These are phyloP conservation scores for Cordylochernes scorpioides DNA, from an alignment of 2,888 invertebrate genomes.

Conservation along the genomic window DNA sequence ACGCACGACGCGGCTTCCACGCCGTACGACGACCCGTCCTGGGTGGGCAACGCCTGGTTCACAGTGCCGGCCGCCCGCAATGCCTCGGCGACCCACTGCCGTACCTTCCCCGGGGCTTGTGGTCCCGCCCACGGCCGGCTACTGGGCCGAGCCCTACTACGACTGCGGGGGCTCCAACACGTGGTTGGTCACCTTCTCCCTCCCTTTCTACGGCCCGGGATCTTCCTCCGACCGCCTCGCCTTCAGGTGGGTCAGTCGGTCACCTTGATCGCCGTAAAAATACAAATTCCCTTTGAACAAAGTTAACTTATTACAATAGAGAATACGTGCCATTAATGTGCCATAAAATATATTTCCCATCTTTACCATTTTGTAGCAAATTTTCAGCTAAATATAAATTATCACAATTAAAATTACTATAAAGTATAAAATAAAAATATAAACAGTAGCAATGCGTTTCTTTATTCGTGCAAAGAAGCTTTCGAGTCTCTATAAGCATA, in stretches of 20 bases:
- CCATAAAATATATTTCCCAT: no score
- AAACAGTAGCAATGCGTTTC: no score
- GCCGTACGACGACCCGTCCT: slow-evolving; percentile 1
- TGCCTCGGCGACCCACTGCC: not conserved
- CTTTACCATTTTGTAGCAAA: no score
- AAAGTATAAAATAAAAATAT: no score
- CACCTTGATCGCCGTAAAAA: no score
- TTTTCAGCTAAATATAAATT: no score
- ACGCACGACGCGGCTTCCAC: slow-evolving; percentile 1
- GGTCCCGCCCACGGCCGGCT: slow-evolving; percentile 4
- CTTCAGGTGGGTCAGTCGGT: slow-evolving; percentile 28
- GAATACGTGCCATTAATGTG: no score
- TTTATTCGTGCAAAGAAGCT: no score
- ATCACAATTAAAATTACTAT: no score
- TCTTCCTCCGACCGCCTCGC: slow-evolving; percentile 13
- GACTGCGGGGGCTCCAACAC: slow-evolving; percentile 10
- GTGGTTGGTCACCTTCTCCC: slow-evolving; percentile 12
- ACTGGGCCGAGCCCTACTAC: slow-evolving; percentile 10
- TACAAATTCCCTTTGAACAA: no score
- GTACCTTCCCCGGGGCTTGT: not conserved
- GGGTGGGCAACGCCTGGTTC: slow-evolving; percentile 2
- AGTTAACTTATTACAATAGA: no score
- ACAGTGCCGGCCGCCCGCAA: slow-evolving; percentile 1
- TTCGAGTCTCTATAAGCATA: no score
- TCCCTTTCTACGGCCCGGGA: slow-evolving; percentile 12